Percentiles rank a stretch among this genome's conserved stretches.
These are phyloP conservation scores for Halyomorpha halys DNA, from an alignment of 1,140 invertebrate genomes.

Conservation along the genomic window DNA sequence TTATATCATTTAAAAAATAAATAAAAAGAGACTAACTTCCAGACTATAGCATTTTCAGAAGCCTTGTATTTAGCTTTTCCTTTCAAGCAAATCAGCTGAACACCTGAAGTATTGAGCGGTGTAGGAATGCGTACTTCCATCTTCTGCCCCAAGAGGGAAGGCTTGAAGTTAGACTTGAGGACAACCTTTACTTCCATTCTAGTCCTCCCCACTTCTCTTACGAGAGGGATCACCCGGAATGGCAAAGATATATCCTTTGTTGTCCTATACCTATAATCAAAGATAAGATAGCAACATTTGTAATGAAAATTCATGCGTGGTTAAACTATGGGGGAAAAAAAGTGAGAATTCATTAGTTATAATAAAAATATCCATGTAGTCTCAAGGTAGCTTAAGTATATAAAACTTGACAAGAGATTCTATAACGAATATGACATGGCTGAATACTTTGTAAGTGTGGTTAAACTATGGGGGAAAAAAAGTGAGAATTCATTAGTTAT, in stretches of 20 bases:
- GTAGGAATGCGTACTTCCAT: constrained; percentile 99
- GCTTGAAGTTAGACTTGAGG: constrained; percentile 98
- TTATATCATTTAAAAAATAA: neutral
- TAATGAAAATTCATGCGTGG: no score
- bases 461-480: no score
- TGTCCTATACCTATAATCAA: constrained; percentile 76
- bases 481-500: no score
- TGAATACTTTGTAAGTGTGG: no score
- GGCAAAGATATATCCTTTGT: constrained; percentile 99
- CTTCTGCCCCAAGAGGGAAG: constrained; percentile 94
- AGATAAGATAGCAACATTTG: no score
- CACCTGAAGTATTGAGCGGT: constrained; percentile 95
- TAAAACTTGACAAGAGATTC: no score
- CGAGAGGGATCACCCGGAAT: constrained; percentile 97
- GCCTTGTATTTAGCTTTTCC: constrained; percentile 99
- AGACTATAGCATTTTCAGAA: constrained; percentile 98
- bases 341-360: no score
- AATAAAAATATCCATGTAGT: no score
- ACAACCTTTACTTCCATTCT: constrained; percentile 99
- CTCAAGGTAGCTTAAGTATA: no score
- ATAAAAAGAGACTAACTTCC: constrained; percentile 66
- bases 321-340: no score
- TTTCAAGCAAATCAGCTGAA: constrained; percentile 97
- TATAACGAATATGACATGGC: no score
- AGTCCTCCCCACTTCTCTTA: constrained; percentile 92